Percentiles rank a stretch among this genome's conserved stretches.
phyloP scores from a whole-genome alignment of 2,888 invertebrate genomes.

The Morpho achilles region DNA sequence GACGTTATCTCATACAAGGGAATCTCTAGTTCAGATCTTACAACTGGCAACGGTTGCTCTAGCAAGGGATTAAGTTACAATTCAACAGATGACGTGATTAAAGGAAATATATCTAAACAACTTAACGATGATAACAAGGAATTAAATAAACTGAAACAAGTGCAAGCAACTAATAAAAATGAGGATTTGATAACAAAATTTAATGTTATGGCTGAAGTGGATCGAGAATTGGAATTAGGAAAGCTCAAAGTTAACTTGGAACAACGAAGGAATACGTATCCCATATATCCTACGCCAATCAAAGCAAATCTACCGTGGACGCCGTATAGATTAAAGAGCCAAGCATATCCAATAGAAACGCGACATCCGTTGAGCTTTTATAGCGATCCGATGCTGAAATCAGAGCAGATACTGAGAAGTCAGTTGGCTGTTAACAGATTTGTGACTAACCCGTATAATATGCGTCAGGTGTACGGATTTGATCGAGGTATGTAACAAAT shows the following conservation, averaged over 20 bases:
- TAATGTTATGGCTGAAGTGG: constrained; percentile 43
- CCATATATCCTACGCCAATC: constrained; percentile 58
- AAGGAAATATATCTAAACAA: too few species aligned
- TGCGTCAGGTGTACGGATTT: constrained; percentile 58
- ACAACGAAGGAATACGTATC: constrained; percentile 58
- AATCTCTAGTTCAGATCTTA: too few species aligned
- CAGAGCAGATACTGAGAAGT: constrained; percentile 53
- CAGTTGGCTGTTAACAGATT: constrained; percentile 59
- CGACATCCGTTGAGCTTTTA: constrained; percentile 49
- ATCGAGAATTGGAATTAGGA: constrained; percentile 44
- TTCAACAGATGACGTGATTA: too few species aligned
- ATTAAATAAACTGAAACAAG: too few species aligned
- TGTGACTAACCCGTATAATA: constrained; percentile 46
- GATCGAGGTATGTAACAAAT: constrained; percentile 54
- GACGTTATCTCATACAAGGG: background rate
- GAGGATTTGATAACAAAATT: constrained; percentile 32
- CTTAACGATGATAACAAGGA: too few species aligned
- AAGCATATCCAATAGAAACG: constrained; percentile 35
- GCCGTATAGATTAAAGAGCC: constrained; percentile 47
- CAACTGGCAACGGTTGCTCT: too few species aligned
- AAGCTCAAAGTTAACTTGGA: constrained; percentile 44
- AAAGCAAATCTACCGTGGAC: constrained; percentile 53
- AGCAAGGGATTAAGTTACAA: too few species aligned
- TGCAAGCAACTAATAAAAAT: background rate
- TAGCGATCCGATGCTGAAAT: constrained; percentile 56